A percentile compares a stretch with the other conserved stretches of the same genome.
Evolutionary conservation across 1,140 invertebrate species (phyloP).

Genomic region (Solenopsis fugax): DNA sequence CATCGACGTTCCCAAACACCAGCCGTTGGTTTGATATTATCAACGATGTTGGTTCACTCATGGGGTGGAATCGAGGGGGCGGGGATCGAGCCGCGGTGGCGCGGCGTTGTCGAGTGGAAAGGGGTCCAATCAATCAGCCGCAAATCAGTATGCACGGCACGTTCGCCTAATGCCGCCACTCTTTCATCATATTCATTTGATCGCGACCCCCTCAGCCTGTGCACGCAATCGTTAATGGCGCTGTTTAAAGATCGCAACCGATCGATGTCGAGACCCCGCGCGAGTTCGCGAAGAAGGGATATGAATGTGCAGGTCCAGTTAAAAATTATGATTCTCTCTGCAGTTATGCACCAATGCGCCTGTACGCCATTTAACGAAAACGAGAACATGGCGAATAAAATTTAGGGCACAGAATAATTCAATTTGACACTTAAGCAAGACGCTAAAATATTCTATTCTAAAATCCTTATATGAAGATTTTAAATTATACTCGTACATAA

Average conservation of each 20-base stretch:
- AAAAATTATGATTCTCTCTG: slow-evolving; percentile 42
- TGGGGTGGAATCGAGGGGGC: slow-evolving; percentile 73
- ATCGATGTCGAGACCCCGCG: slow-evolving; percentile 65
- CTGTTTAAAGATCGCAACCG: slow-evolving; percentile 81
- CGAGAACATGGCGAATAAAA: neutral
- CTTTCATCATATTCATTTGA: slow-evolving; percentile 87
- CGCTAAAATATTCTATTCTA: neutral
- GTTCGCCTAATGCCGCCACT: slow-evolving; percentile 86
- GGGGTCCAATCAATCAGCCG: slow-evolving; percentile 87
- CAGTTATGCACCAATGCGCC: neutral
- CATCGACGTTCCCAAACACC: slow-evolving; percentile 70
- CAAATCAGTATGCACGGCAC: slow-evolving; percentile 87
- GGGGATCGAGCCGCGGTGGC: slow-evolving; percentile 68
- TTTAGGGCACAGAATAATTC: neutral
- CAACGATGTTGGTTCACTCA: slow-evolving; percentile 79
- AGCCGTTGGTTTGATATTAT: slow-evolving; percentile 80
- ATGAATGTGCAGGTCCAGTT: neutral
- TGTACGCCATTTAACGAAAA: neutral
- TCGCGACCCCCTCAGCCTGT: slow-evolving; percentile 79
- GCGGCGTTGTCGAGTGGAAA: slow-evolving; percentile 80
- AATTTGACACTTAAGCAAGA: neutral
- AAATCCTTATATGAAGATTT: neutral
- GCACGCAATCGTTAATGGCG: slow-evolving; percentile 84
- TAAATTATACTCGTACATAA: neutral
- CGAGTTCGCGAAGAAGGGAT: slow-evolving; percentile 41